Evolutionary conservation across 2,888 invertebrate species (phyloP).

Genomic region (Aquatica leii): DNA sequence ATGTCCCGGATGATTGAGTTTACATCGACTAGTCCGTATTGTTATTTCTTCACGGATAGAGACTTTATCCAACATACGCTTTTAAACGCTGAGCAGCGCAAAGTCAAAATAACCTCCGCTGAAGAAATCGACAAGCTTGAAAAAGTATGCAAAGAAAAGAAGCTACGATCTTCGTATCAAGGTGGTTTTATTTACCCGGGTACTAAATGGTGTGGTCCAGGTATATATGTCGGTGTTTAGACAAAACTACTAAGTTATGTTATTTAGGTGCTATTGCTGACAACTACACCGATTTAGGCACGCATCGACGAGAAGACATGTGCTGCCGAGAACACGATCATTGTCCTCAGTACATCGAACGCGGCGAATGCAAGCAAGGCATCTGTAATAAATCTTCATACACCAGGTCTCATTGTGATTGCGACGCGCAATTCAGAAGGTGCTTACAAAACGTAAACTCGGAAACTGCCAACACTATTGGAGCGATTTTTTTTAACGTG

Average conservation of each 20-base stretch:
- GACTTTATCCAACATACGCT: slow-evolving; percentile 69
- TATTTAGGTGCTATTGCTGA: slow-evolving; percentile 65
- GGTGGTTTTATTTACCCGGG: slow-evolving; percentile 71
- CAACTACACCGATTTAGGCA: slow-evolving; percentile 71
- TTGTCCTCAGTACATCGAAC: slow-evolving; percentile 69
- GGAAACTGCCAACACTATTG: slow-evolving; percentile 74
- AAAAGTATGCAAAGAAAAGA: slow-evolving; percentile 62
- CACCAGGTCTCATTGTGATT: slow-evolving; percentile 77
- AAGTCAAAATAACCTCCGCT: slow-evolving; percentile 68
- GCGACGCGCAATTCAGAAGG: slow-evolving; percentile 74
- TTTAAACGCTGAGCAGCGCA: slow-evolving; percentile 64
- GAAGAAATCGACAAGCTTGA: slow-evolving; percentile 68
- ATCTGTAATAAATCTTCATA: slow-evolving; percentile 75
- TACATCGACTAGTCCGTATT: slow-evolving; percentile 67
- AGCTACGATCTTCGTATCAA: slow-evolving; percentile 50
- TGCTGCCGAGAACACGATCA: slow-evolving; percentile 80
- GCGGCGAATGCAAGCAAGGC: slow-evolving; percentile 69
- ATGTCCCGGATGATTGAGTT: slow-evolving; percentile 73
- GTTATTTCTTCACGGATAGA: slow-evolving; percentile 66
- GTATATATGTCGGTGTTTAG: slow-evolving; percentile 46
- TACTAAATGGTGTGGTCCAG: slow-evolving; percentile 83
- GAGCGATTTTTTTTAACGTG: slow-evolving; percentile 79
- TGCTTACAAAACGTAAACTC: slow-evolving; percentile 74
- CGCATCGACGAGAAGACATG: slow-evolving; percentile 69
- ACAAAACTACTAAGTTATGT: no score